Evolutionary conservation across 1,140 invertebrate genomes (phyloP), one percentile per base, ranked within the genome.

Genomic region (Battus philenor): DNA sequence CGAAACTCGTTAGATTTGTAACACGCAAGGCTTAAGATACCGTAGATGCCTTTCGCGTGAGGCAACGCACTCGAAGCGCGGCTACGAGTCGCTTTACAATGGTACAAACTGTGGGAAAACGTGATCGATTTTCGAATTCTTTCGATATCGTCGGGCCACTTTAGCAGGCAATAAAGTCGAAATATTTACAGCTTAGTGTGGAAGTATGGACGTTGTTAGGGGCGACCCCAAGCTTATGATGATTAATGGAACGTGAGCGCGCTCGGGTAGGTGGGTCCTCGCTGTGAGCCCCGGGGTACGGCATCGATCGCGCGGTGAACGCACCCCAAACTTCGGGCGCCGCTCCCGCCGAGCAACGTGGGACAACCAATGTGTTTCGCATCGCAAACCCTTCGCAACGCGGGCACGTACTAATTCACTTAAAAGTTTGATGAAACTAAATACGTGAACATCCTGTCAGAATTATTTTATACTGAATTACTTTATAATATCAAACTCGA

Each of bases 221-320:
- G 16, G 49, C 49, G 54, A 47, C 45, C 39, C 46, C 56, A 34
- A 44, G 31, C 41, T 38, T 27, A 50, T 44, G 46, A 62, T 66
- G 50, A 57, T 68, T 59, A 67, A 70, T 63, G 60, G 59, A 67
- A 64, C 15, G 15, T 36, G 16, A 60, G 49, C 63, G 49, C 47
- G 50, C 48, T 44, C 50, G 60, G 54, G 54, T 55, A 20, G 18
- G 18, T 20, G 50, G 63, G 58, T 63, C 60, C 68, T 56, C 46
- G 49, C 53, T 44, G 38, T 48, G 22, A 51, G 59, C 52, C 62
- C 66, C 44, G 55, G 62, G 63, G 67, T 47, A 55, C 54, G 51
- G 60, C 59, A 77, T 77, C 73, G 73, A 77, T 77, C 71, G 76
- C 57, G 69, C 73, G 74, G 69, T 70, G 69, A 77, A 77, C 74